Conservation (phyloP, 92 coral and sea anemone genomes). For the Virgularia gustaviana region DNA sequence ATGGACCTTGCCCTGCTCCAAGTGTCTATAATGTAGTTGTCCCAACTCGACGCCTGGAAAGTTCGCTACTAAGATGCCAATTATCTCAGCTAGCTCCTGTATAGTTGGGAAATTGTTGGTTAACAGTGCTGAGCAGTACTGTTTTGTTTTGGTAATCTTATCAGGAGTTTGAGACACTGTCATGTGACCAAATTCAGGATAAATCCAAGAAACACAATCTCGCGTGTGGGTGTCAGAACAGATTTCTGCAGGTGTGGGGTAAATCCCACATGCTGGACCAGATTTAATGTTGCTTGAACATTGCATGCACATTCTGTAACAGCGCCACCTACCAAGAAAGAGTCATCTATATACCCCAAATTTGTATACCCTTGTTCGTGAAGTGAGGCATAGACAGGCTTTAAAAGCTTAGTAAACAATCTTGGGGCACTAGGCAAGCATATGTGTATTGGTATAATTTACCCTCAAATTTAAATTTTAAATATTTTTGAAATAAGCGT, state of each 20-base stretch:
- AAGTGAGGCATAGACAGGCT: slow-evolving; percentile 37
- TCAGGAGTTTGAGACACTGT: slow-evolving; percentile 23
- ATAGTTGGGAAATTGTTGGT: slow-evolving; percentile 10
- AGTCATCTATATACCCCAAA: slow-evolving; percentile 40
- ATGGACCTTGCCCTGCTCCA: slow-evolving; percentile 27
- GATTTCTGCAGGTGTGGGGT: slow-evolving; percentile 36
- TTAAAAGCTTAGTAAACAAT: slow-evolving; percentile 27
- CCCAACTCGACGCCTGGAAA: slow-evolving; percentile 39
- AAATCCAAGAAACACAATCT: slow-evolving; percentile 41
- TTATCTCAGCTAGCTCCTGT: slow-evolving; percentile 41
- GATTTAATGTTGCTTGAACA: slow-evolving; percentile 48
- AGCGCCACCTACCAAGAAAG: slow-evolving; percentile 27
- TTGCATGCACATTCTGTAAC: slow-evolving; percentile 16
- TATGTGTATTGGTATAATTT: slow-evolving; percentile 57
- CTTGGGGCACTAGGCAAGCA: too few relatives aligned
- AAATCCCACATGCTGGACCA: slow-evolving; percentile 41
- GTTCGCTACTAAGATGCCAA: slow-evolving; percentile 35
- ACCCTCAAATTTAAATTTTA: slow-evolving; percentile 56
- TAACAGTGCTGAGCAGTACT: slow-evolving; percentile 23
- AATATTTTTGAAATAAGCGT: slow-evolving; percentile 58
- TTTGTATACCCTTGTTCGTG: slow-evolving; percentile 17
- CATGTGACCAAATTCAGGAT: slow-evolving; percentile 28
- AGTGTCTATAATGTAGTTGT: slow-evolving; percentile 49
- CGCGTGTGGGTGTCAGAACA: slow-evolving; percentile 20
- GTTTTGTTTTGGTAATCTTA: slow-evolving; percentile 40